Evolutionary conservation across 2,113 vertebrate genomes (phyloP).

Genomic region (Sitta europaea): DNA sequence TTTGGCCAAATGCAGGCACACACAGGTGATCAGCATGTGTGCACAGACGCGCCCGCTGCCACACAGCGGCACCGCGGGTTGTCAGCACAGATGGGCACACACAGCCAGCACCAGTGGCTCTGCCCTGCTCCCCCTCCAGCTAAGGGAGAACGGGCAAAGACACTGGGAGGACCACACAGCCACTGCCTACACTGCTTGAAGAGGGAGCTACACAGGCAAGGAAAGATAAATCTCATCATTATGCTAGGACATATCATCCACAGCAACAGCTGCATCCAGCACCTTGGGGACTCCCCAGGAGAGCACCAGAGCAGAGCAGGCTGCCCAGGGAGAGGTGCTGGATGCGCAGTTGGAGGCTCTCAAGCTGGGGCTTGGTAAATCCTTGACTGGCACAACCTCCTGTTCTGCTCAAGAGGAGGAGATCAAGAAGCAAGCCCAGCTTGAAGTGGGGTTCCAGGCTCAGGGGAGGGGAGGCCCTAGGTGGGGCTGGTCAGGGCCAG

Average conservation of each 20-base stretch:
- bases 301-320: neutral
- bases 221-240: neutral
- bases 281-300: neutral
- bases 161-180: too few relatives aligned
- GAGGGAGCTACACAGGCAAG: neutral
- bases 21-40: rapidly evolving
- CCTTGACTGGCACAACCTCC: rapidly evolving
- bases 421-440: rapidly evolving
- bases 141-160: neutral
- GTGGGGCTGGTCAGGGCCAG: neutral
- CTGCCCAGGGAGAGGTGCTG: neutral
- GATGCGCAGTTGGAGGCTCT: rapidly evolving
- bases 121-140: neutral
- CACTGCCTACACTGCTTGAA: neutral
- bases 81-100: neutral
- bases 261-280: neutral
- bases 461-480: rapidly evolving
- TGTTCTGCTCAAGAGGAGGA: neutral
- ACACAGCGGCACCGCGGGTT: rapidly evolving
- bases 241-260: neutral
- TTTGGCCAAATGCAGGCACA: neutral
- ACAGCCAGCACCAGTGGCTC: neutral
- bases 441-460: neutral
- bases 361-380: neutral
- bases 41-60: rapidly evolving